Base-by-base conservation (phyloP, 1,140 invertebrate genomes). In the Meloidogyne chitwoodi region DNA sequence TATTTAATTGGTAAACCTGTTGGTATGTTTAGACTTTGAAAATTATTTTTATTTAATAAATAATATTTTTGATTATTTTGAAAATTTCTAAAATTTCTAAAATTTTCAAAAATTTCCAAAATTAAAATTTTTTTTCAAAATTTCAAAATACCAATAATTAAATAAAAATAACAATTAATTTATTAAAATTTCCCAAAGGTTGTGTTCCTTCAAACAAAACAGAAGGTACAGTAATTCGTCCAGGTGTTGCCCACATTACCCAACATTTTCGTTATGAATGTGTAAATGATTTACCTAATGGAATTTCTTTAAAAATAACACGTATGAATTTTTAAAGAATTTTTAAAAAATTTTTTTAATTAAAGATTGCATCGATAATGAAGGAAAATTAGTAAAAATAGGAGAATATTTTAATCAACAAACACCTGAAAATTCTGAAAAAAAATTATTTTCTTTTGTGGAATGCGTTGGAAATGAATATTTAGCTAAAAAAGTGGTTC, bases 401-500 rank as follows among this genome's bases (percentile, higher is more conserved):
- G 80, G 80, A 14, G 80, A 81, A 61, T 80, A 75, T n/a, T 81
- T 62, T 68, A 81, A 29, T n/a, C 75, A 73, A 44, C n/a, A 29
- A 34, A 34, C 1, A 11, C 38, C 41, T 10, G 77, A 77, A 29
- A 76, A 67, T n/a, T 76, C 38, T 31, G 71, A 73, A 8, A 22
- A 22, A 22, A 38, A 71, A 66, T 2, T 22, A 5, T 74, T 48
- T 24, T 64, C 70, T 19, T 66, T 38, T 29, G 80, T 81, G 64
- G 80, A 81, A 61, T 81, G 80, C 66, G 72, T 72, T n/a, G 80
- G 80, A 22, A 68, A 81, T 56, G 80, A 79, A 27, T 63, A 62
- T 16, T 26, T 38, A 8, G 80, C 81, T 22, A 81, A 83, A 41
- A 81, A 81, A 75, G 68, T 81, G n/a, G 71, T 81, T n/a, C 82